These are phyloP conservation scores for Dicycla oo DNA, from an alignment of 2,888 invertebrate species.

Conservation along the genomic window DNA sequence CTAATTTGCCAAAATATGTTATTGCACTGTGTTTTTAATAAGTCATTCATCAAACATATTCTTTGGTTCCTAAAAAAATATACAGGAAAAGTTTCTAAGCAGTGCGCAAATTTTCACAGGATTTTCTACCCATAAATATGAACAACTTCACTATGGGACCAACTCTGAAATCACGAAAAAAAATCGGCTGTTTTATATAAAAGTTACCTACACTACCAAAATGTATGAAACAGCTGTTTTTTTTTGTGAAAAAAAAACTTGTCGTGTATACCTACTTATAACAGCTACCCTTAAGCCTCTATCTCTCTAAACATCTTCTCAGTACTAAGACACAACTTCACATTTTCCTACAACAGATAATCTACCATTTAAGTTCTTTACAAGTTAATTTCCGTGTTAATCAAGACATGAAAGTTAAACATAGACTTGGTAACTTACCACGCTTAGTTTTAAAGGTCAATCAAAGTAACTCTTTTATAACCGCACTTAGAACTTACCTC, in stretches of 20 bases:
- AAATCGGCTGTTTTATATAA: no score
- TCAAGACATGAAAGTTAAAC: slow-evolving; percentile 44
- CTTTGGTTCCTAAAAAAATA: neutral
- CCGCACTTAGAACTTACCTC: slow-evolving; percentile 27
- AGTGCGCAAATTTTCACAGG: no score
- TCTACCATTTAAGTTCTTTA: slow-evolving; percentile 17
- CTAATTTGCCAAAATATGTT: neutral
- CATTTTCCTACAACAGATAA: neutral
- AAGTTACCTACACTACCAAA: no score
- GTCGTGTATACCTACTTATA: no score
- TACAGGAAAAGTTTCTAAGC: no score
- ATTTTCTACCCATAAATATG: no score
- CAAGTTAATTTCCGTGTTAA: slow-evolving; percentile 50
- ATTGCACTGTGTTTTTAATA: neutral
- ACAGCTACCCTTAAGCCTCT: no score
- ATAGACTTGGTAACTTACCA: slow-evolving; percentile 31
- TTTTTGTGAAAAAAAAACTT: no score
- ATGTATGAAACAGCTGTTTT: no score
- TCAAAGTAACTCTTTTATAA: slow-evolving; percentile 35
- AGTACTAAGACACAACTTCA: neutral
- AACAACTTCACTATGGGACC: no score
- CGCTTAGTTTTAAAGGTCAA: slow-evolving; percentile 50
- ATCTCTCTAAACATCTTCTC: neutral
- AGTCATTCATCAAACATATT: neutral
- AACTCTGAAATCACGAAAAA: no score